Evolutionary conservation across 2,797 vertebrate genomes (phyloP), one percentile per base, ranked within the genome.

Genomic region (Varecia variegata): DNA sequence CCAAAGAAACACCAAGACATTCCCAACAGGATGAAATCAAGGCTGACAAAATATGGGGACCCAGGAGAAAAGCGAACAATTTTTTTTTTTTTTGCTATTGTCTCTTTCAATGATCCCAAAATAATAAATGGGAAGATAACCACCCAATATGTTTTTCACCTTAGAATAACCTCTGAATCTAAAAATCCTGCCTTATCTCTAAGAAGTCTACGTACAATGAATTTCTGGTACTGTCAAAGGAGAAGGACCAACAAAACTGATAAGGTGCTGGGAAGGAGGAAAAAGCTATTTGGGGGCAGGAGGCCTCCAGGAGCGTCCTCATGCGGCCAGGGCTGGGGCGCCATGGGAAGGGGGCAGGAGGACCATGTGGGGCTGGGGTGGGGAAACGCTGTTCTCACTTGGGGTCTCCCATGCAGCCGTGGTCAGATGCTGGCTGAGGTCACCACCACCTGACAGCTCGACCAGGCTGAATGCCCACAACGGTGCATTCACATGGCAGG

Each of bases 401-500:
- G n/a, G 13, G 9, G 47, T 21, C 74, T 68, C 94, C 81, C 47
- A 7, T 0, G 0, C 18, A 10, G 32, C 1, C 3, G 35, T 25
- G 6, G 60, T 30, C 45, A n/a, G 58, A 71, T 0, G 3, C 32
- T 1, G 7, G 12, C 43, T 2, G 35, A 82, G 50, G 56, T 21
- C 21, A 2, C 52, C n/a, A 60, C 47, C 35, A 35, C 65, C 77
- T 4, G 18, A 88, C 65, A 52, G 52, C 54, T 38, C n/a, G 1
- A 9, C 20, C 0, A 20, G 62, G 54, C 32, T 13, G 12, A 27
- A 13, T 1, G 5, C 11, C 65, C 91, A 21, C 32, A 11, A 1
- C 0, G n/a, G 23, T 1, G 1, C 32, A 3, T 3, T 25, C 14
- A 3, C 23, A 2, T 13, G 23, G 35, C 27, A 2, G 60, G 62